Conservation (phyloP, 2,113 vertebrate genomes). For the Albula goreensis region DNA sequence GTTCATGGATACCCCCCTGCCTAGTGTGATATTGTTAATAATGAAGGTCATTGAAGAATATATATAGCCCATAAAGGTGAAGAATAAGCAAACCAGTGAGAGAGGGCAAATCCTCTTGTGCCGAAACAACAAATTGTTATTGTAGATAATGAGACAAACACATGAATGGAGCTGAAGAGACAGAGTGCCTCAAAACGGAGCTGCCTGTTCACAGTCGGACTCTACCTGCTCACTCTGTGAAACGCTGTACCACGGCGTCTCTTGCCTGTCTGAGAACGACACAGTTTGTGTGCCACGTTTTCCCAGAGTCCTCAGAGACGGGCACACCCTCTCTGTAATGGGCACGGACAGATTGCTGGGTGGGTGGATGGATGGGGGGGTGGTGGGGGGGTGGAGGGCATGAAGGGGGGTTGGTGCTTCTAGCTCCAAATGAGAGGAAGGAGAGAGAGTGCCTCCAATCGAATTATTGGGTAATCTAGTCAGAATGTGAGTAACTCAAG, state of each 20-base stretch:
- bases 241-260: neutral
- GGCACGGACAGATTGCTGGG: neutral
- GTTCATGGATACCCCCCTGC: no score
- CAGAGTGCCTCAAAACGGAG: neutral
- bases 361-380: neutral
- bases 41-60: no score
- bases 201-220: neutral
- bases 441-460: constrained; percentile 79
- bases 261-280: neutral
- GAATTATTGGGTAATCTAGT: constrained; percentile 92
- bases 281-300: neutral
- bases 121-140: no score
- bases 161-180: no score
- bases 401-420: neutral
- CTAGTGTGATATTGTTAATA: no score
- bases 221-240: neutral
- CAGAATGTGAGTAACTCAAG: constrained; percentile 83
- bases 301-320: neutral
- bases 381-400: neutral
- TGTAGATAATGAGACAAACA: no score
- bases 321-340: neutral
- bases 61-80: no score
- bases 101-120: no score
- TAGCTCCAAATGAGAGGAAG: constrained; percentile 11
- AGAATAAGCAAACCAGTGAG: no score